Percentiles rank a stretch among this genome's conserved stretches.
These are phyloP conservation scores for Phalacrocorax pelagicus DNA, from an alignment of 2,113 vertebrate genomes.

Conservation along the genomic window DNA sequence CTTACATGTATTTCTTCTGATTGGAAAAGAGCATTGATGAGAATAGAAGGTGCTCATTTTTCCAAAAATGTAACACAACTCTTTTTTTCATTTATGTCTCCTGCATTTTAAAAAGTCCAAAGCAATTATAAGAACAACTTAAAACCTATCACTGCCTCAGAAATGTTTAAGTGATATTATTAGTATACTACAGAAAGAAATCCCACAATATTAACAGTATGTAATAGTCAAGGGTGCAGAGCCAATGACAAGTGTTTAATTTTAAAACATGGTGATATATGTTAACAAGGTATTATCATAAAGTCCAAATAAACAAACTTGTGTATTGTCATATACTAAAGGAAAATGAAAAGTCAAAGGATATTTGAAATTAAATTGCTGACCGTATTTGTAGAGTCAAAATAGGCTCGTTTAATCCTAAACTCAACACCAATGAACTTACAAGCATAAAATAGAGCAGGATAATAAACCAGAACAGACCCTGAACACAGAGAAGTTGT, in stretches of 20 bases:
- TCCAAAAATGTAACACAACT: not conserved
- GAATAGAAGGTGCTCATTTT: not conserved
- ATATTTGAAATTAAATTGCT: not conserved
- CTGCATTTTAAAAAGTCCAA: not conserved
- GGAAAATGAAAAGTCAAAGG: not conserved
- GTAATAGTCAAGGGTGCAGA: not conserved
- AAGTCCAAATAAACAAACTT: not conserved
- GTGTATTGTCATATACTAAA: not conserved
- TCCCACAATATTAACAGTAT: not conserved
- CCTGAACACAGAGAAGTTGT: not conserved
- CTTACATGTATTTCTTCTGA: not conserved
- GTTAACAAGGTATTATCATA: not conserved
- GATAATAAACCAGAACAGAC: not conserved
- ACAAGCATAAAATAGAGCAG: not conserved
- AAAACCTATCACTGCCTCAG: not conserved
- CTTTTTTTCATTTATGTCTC: not conserved
- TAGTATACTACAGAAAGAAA: not conserved
- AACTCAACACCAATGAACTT: not conserved
- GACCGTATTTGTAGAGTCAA: not conserved
- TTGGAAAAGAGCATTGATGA: not conserved
- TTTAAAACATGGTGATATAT: not conserved
- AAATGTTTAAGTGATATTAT: not conserved
- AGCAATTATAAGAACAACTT: not conserved
- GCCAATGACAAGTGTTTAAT: not conserved
- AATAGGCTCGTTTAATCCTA: not conserved